phyloP scores from a whole-genome alignment of 2,113 vertebrate genomes.

The Anoplopoma fimbria region DNA sequence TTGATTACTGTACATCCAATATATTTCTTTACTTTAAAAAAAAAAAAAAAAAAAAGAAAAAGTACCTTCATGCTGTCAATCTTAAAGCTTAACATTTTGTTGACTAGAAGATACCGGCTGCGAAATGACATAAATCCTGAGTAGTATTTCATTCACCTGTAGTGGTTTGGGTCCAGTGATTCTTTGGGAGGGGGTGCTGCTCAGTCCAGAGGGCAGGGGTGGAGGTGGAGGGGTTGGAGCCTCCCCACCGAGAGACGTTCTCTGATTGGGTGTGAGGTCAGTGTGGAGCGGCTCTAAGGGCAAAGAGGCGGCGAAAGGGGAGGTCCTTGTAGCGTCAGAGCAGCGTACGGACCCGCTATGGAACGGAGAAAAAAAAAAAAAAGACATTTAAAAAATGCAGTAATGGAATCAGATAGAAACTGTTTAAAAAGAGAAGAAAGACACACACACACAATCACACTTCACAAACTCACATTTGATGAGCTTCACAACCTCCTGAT shows the following conservation, averaged over 20 bases:
- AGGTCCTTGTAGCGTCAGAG: constrained; percentile 91
- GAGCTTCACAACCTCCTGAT: constrained; percentile 95
- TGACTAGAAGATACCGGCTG: background rate
- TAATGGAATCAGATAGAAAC: fast-evolving
- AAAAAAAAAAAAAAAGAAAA: no score
- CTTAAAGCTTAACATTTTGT: background rate
- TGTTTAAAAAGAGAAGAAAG: no score
- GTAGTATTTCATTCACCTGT: constrained; percentile 80
- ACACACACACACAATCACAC: no score
- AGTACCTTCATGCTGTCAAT: background rate
- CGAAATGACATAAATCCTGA: no score
- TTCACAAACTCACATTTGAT: constrained; percentile 92
- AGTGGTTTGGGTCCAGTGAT: constrained; percentile 92
- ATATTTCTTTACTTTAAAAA: background rate
- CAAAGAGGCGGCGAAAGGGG: constrained; percentile 73
- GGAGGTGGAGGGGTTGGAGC: constrained; percentile 71
- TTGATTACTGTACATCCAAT: no score
- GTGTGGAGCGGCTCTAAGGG: constrained; percentile 78
- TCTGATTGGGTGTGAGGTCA: constrained; percentile 78
- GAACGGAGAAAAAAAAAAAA: background rate
- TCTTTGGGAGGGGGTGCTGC: constrained; percentile 84
- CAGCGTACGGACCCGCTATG: constrained; percentile 91
- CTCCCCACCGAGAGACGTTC: constrained; percentile 62
- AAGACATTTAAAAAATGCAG: background rate
- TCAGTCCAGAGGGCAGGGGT: constrained; percentile 83